These are phyloP conservation scores for Junonia oenone DNA, from an alignment of 2,888 invertebrate species.

Conservation along the genomic window DNA sequence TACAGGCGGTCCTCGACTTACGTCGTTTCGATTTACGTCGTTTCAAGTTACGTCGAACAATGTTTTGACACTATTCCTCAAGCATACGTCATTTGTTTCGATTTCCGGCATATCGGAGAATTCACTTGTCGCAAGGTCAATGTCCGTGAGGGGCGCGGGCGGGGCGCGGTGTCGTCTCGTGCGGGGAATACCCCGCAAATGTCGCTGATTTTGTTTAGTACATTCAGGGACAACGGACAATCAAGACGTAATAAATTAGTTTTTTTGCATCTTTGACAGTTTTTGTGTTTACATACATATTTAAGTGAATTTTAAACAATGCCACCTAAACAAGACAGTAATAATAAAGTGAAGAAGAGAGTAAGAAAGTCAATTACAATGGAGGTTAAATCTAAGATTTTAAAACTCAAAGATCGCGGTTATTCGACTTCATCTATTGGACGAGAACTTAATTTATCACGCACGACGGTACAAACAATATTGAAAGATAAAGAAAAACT, in stretches of 20 bases:
- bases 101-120: too few relatives aligned
- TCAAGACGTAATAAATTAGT: slow-evolving; percentile 21
- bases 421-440: slow-evolving; percentile 24
- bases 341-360: slow-evolving; percentile 26
- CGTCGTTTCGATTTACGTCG: slow-evolving; percentile 2
- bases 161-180: slow-evolving; percentile 23
- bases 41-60: slow-evolving; percentile 6
- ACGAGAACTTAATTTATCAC: slow-evolving; percentile 15
- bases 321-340: slow-evolving; percentile 25
- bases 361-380: slow-evolving; percentile 26
- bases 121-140: too few relatives aligned
- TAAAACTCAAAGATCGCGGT: slow-evolving; percentile 24
- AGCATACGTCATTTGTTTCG: slow-evolving; percentile 22
- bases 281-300: slow-evolving; percentile 21
- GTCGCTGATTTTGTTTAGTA: slow-evolving; percentile 23
- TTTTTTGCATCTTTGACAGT: slow-evolving; percentile 4
- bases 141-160: slow-evolving; percentile 21
- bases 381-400: slow-evolving; percentile 27
- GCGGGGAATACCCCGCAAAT: slow-evolving; percentile 18
- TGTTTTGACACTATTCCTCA: slow-evolving; percentile 18
- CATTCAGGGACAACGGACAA: slow-evolving; percentile 21
- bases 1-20: too few relatives aligned
- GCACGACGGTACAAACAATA: slow-evolving; percentile 21
- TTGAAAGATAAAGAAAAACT: slow-evolving; percentile 27
- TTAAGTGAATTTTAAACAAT: slow-evolving; percentile 12